Evolutionary conservation across 2,888 invertebrate genomes (phyloP), one percentile per base, ranked within the genome.

Genomic region (Melinopterus prodromus): DNA sequence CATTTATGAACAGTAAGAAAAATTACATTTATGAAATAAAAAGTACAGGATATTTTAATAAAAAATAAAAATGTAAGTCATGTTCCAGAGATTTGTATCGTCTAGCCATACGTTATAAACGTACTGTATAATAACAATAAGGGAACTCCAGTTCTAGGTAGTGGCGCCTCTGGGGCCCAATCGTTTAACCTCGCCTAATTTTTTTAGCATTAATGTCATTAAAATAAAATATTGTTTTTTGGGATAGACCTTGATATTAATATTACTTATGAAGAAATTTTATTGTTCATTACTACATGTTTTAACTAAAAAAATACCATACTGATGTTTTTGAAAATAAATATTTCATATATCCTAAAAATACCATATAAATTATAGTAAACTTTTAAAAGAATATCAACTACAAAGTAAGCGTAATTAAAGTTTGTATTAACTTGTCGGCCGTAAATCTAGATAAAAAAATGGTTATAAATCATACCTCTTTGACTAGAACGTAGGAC

Each of bases 401-500:
- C 26, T 26, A 26, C 26, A 26, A 2, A 26, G 26, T 3, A 3
- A 2, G 26, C 3, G 26, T 26, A 26, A 26, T 26, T 3, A 53
- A 53, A 53, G 12, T 53, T 53, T 6, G 53, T 53, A 53, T 53
- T 53, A 71, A 71, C 7, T 16, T 16, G n/a, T 71, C 7, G 26
- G 71, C 6, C 14, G n/a, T 26, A 71, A 71, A 26, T 71, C 7
- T 16, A 71, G 15, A 75, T 26, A 75, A 26, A 75, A 75, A 26
- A 75, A 26, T 75, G 35, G 35, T 16, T 35, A 26, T 26, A 35
- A 75, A 75, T 37, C 83, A 87, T 85, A 93, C 93, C 90, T 93
- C 93, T 90, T 92, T 92, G 12, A 93, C 88, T 77, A 93, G 88
- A 85, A 92, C 92, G 86, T 92, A 93, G 1, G 93, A 91, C 79